Base-by-base conservation (phyloP, 2,888 invertebrate genomes). In the Apocheima hispidaria region DNA sequence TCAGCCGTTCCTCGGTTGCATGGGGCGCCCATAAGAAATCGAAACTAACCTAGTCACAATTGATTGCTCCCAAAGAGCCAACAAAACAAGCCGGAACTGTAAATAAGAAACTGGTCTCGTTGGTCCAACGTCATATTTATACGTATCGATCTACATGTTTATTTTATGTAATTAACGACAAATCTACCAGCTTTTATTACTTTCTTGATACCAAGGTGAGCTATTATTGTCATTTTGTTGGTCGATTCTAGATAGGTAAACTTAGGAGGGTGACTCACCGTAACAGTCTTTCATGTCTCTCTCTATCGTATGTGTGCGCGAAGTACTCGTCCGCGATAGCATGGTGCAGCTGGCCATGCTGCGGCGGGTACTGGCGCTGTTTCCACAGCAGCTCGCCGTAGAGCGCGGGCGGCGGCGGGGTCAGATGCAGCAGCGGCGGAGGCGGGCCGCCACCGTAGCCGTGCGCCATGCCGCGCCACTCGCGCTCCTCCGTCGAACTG, bases 401-500 rank as follows among this genome's bases (percentile, higher is more conserved):
- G 78, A 93, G 84, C 85, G 93, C 79, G 77, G 93, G 88, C 78
- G 92, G 91, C 78, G 88, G 90, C 82, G 88, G 89, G 72, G 90
- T 86, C 75, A 90, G 85, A 78, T 88, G 91, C 82, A 85, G 86
- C 81, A 89, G 84, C 78, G 86, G 93, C 85, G 91, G 91, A 75
- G 89, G 94, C 75, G 95, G 94, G 33, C 95, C 95, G 90, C 95
- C 95, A 78, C 95, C 94, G 84, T 90, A 91, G 88, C 94, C 89
- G 95, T 96, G 96, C 83, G 95, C 94, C 90, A 94, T 94, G 84
- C 96, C 96, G 85, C 96, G 93, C 85, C 96, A 96, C 88, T 95
- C 95, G 86, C 96, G 94, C 85, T 95, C 96, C 82, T 96, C 96
- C 87, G 95, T 95, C 76, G 96, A 94, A 89, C 96, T 96, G 94